Percentiles rank a stretch among this genome's conserved stretches.
Evolutionary conservation across 2,113 vertebrate genomes (phyloP).

Genomic region (Embiotoca jacksoni): DNA sequence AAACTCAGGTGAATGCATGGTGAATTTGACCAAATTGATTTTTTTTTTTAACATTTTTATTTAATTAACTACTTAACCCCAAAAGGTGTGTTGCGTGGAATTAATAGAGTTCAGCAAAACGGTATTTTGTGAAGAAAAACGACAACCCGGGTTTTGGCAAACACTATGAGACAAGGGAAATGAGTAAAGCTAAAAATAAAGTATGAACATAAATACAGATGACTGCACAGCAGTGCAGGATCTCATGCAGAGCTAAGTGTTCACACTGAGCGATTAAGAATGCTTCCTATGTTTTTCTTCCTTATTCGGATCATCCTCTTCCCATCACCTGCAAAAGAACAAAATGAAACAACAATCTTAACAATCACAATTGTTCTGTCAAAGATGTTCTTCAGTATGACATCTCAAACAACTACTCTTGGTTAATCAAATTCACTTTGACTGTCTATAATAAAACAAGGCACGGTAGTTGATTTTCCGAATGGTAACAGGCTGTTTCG

Average conservation of each 20-base stretch:
- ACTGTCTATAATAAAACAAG: too few species aligned
- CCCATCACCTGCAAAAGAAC: conserved; percentile 51
- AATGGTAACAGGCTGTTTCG: not conserved
- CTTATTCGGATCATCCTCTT: conserved; percentile 73
- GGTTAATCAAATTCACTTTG: not conserved
- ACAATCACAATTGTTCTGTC: too few species aligned
- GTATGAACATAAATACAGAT: conserved; percentile 65
- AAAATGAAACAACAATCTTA: not conserved
- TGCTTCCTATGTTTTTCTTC: conserved; percentile 71
- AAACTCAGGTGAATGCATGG: too few species aligned
- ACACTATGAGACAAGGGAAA: not conserved
- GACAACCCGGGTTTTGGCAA: not conserved
- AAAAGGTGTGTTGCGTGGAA: too few species aligned
- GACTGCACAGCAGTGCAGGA: conserved; percentile 1
- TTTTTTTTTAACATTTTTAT: too few species aligned
- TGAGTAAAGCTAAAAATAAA: conserved; percentile 13
- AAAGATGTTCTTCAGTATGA: not conserved
- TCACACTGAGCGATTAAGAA: conserved; percentile 57
- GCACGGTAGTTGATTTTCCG: not conserved
- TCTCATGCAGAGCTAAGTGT: not conserved
- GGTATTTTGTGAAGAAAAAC: not conserved
- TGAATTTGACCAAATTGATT: too few species aligned
- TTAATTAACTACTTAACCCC: too few species aligned
- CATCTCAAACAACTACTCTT: not conserved
- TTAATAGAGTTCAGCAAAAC: too few species aligned